phyloP scores from a whole-genome alignment of 2,797 vertebrate genomes.

The Schizopygopsis pylzovi region DNA sequence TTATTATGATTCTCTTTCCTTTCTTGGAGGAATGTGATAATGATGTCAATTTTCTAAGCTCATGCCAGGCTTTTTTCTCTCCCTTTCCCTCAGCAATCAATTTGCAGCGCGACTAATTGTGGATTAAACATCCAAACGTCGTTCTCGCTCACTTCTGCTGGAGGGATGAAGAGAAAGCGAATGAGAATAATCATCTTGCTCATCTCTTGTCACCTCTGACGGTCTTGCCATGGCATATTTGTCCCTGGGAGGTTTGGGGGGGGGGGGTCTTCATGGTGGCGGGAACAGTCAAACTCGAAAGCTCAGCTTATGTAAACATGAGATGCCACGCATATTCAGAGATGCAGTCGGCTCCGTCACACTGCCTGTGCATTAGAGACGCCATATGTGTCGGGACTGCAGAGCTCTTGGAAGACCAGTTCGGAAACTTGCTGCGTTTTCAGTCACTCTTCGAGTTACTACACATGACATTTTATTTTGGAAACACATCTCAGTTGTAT shows the following conservation, averaged over 20 bases:
- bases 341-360: slow-evolving; percentile 5
- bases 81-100: slow-evolving; percentile 65
- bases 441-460: background rate
- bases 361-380: background rate
- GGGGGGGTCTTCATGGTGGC: slow-evolving; percentile 11
- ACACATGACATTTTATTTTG: slow-evolving; percentile 8
- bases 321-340: slow-evolving; percentile 15
- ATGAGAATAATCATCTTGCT: slow-evolving; percentile 36
- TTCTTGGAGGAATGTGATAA: slow-evolving; percentile 61
- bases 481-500: background rate
- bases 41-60: slow-evolving; percentile 67
- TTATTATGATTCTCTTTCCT: slow-evolving; percentile 41
- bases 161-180: slow-evolving; percentile 56
- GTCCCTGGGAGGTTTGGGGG: slow-evolving; percentile 51
- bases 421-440: slow-evolving; percentile 1
- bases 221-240: slow-evolving; percentile 42
- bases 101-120: slow-evolving; percentile 71
- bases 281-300: slow-evolving; percentile 45
- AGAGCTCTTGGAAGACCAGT: background rate
- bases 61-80: slow-evolving; percentile 49
- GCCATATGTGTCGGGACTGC: slow-evolving; percentile 22
- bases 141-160: slow-evolving; percentile 59
- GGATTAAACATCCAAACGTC: slow-evolving; percentile 67
- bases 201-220: slow-evolving; percentile 34
- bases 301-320: slow-evolving; percentile 27